A percentile compares a stretch with the other conserved stretches of the same genome.
Conservation (phyloP, 1,140 invertebrate species). For the Andricus grossulariae region DNA sequence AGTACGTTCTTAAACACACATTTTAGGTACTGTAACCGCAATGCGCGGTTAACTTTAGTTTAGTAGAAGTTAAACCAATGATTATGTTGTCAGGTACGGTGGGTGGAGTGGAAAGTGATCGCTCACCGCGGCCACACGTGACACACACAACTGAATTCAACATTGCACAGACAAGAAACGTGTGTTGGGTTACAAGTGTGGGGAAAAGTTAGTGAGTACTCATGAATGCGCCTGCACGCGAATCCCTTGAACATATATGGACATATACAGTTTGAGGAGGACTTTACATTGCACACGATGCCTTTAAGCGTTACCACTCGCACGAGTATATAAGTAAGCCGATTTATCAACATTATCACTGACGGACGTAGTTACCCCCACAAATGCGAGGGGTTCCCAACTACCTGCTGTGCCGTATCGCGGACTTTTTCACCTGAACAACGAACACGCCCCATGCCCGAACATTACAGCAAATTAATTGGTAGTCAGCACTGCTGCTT, state of each 20-base stretch:
- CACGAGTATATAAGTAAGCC: slow-evolving; percentile 55
- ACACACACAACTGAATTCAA: slow-evolving; percentile 31
- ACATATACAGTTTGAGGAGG: slow-evolving; percentile 50
- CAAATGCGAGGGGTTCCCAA: slow-evolving; percentile 58
- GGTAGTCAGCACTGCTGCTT: slow-evolving; percentile 5
- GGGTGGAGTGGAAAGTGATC: slow-evolving; percentile 73
- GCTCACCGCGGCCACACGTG: slow-evolving; percentile 63
- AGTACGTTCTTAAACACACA: slow-evolving; percentile 65
- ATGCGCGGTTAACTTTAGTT: slow-evolving; percentile 72
- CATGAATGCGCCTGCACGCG: slow-evolving; percentile 45
- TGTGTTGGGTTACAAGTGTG: not conserved
- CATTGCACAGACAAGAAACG: not conserved
- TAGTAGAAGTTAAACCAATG: slow-evolving; percentile 73
- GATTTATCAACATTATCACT: slow-evolving; percentile 73
- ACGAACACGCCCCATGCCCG: slow-evolving; percentile 11
- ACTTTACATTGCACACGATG: slow-evolving; percentile 46
- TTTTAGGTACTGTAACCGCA: slow-evolving; percentile 72
- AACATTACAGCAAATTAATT: slow-evolving; percentile 31
- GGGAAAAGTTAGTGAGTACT: not conserved
- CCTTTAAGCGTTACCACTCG: slow-evolving; percentile 52
- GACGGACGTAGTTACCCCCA: slow-evolving; percentile 63
- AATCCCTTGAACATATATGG: slow-evolving; percentile 47
- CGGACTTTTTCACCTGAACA: not conserved
- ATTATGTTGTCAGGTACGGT: slow-evolving; percentile 73
- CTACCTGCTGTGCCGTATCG: slow-evolving; percentile 44